Evolutionary conservation across 2,797 vertebrate species (phyloP), one percentile per base, ranked within the genome.

Genomic region (Urosaurus nigricauda): DNA sequence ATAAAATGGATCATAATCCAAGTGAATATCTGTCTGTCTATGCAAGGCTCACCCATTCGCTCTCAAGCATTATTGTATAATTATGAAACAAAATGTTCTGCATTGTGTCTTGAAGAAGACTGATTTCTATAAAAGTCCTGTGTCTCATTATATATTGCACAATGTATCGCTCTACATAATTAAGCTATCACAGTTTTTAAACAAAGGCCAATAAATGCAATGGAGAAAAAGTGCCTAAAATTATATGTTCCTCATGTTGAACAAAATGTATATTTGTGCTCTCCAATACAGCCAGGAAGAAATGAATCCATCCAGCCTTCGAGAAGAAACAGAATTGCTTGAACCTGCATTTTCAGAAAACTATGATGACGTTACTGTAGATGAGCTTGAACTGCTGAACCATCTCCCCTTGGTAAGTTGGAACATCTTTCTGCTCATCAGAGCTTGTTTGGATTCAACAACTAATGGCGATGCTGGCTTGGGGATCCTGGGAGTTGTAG

Each of bases 331-430:
- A 70, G 96, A 96, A 93, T 94, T 97, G 91, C 97, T 97, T 79
- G 97, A 98, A 87, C 96, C 98, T 83, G 96, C 97, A 74, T 98
- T 98, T 94, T 97, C 97, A 93, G 98, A 98, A 97, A 99, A 94
- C 96, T 98, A 98, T 29, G 97, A 98, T 14, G 96, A 97, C 85
- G 89, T 97, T 90, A 97, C 97, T 71, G 95, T 98, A 96, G 97
- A 98, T 92, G 97, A 98, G 68, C 63, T 88, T 92, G 97, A 98
- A 51, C 96, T 98, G 90, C 96, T 98, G 79, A 98, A 97, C 94
- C 97, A 96, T 95, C 95, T 98, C 94, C 98, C 98, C 85, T 89
- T 98, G 98, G 99, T 99, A 96, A 32, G 97, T 84, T 63, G 40
- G 79, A 32, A 74, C 77, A 65, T 87, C 74, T 26, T 47, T 86